These are phyloP conservation scores for Dissostichus mawsoni DNA, from an alignment of 2,113 vertebrate species.

Conservation along the genomic window DNA sequence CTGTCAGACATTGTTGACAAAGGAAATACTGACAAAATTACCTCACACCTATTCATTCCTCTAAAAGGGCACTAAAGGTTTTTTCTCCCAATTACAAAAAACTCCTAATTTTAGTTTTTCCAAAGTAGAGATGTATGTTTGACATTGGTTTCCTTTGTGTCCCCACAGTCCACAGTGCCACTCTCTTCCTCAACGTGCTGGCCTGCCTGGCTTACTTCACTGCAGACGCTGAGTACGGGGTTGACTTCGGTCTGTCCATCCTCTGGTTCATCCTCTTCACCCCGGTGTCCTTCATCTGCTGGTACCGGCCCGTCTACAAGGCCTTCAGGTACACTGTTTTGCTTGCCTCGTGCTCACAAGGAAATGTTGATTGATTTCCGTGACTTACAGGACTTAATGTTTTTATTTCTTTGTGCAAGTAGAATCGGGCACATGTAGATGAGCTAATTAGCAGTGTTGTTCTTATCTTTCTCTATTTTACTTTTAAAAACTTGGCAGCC, in stretches of 20 bases:
- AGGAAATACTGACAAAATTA: too few species aligned
- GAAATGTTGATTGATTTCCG: neutral
- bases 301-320: slow-evolving; percentile 98
- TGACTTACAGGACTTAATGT: neutral
- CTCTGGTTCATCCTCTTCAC: slow-evolving; percentile 97
- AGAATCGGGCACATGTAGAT: neutral
- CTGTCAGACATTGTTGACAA: too few species aligned
- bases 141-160: neutral
- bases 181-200: slow-evolving; percentile 93
- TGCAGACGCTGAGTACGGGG: slow-evolving; percentile 52
- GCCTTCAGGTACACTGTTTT: slow-evolving; percentile 90
- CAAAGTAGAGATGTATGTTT: neutral
- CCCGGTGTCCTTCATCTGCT: slow-evolving; percentile 94
- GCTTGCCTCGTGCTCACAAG: neutral
- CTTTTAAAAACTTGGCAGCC: neutral
- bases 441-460: neutral
- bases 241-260: slow-evolving; percentile 96
- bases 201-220: slow-evolving; percentile 95
- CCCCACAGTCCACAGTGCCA: slow-evolving; percentile 90
- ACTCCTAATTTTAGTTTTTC: neutral
- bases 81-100: too few species aligned
- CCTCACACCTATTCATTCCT: too few species aligned
- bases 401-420: neutral
- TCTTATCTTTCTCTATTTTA: neutral
- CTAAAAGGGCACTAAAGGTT: too few species aligned